Evolutionary conservation across 2,888 invertebrate species (phyloP), one percentile per base, ranked within the genome.

Genomic region (Nomada goodeniana): DNA sequence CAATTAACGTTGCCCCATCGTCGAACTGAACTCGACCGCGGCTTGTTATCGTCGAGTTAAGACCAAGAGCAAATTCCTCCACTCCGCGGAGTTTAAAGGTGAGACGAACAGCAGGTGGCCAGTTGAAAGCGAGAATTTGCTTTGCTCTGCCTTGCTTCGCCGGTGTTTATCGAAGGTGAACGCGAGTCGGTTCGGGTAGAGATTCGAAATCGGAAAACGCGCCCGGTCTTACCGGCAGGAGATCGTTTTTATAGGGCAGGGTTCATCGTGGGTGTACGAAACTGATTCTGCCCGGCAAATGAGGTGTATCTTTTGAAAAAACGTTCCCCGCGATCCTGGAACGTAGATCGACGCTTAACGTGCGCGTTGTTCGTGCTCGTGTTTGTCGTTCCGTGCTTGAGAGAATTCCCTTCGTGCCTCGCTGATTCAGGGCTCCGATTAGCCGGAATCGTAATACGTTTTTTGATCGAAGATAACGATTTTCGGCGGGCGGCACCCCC

Each of bases 41-140:
- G 72, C 83, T 87, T 72, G 85, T 87, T 87, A 85, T 87, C 83
- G 85, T 72, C 72, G 70, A 76, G 67, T 82, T 76, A 79, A 86
- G 78, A 83, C 72, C 60, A 59, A 72, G 72, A 63, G 73, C 63
- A 67, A 71, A 79, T 67, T 75, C 71, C 36, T 26, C 47, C 63
- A 73, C 61, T 52, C 57, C 47, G n/a, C 2, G n/a, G 55, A 57
- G 55, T 36, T 68, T 75, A 76, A 73, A 79, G 29, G 76, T 70
- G 69, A 65, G 76, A 80, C n/a, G 81, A 55, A 71, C 67, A 55
- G 42, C 61, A 44, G 63, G 76, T 70, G 63, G 64, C 20, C 75
- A 64, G 36, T 72, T 82, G 55, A 18, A 65, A 77, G 59, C 18
- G 18, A 44, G 36, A 20, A 47, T 29, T 53, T 57, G 52, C 55